A percentile compares a stretch with the other conserved stretches of the same genome.
Conservation (phyloP, 2,888 invertebrate genomes). For the Meiosimyza decipiens region DNA sequence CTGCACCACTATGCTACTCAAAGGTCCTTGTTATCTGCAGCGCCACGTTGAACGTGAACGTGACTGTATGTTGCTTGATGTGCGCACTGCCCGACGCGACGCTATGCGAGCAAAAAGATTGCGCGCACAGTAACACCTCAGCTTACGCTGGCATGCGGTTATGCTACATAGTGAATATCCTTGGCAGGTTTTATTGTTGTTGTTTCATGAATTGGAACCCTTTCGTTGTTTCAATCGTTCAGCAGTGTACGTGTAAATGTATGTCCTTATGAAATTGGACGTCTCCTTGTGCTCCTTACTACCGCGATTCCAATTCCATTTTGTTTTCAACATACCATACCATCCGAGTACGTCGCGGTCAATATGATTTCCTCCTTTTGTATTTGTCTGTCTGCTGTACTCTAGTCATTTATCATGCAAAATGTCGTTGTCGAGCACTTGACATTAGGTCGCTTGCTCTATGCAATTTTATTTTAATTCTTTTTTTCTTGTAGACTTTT, state of each 20-base stretch:
- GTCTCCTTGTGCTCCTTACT: background rate
- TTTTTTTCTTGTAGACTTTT: slow-evolving; percentile 19
- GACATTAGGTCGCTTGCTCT: background rate
- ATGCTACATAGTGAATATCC: background rate
- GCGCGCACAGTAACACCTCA: slow-evolving; percentile 9
- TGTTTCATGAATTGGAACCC: slow-evolving; percentile 6
- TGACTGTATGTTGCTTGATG: background rate
- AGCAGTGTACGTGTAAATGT: too few species aligned
- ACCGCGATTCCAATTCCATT: background rate
- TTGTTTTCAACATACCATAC: background rate
- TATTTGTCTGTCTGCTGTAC: slow-evolving; percentile 14
- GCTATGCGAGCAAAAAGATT: background rate
- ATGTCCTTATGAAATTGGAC: background rate
- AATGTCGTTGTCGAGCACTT: slow-evolving; percentile 10
- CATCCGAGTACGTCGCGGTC: slow-evolving; percentile 26
- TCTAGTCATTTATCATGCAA: slow-evolving; percentile 14
- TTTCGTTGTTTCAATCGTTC: background rate
- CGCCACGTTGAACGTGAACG: background rate
- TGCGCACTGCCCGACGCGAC: background rate
- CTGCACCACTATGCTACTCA: too few species aligned
- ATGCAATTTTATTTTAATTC: slow-evolving; percentile 6
- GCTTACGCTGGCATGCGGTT: background rate
- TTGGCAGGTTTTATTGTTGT: background rate
- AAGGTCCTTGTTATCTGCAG: background rate
- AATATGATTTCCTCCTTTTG: slow-evolving; percentile 27